Conservation (phyloP, 2,113 vertebrate species). For the Oxyruncus cristatus region DNA sequence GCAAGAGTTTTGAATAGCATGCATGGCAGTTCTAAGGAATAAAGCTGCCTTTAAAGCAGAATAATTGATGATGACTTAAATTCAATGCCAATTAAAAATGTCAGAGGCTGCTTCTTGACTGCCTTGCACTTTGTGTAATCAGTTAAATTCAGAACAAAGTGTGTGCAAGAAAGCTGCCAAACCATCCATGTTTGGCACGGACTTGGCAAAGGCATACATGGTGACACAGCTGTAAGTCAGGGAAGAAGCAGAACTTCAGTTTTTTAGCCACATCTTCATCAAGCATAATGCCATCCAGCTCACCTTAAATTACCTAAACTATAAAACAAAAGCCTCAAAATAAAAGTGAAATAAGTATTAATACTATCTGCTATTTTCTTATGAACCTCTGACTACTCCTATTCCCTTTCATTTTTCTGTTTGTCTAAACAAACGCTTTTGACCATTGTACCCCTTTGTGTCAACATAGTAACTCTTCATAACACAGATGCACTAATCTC, state of each 20-base stretch:
- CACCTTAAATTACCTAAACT: not conserved
- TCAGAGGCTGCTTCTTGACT: conserved; percentile 50
- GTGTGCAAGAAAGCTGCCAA: not conserved
- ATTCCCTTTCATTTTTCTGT: not conserved
- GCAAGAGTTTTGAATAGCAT: conserved; percentile 34
- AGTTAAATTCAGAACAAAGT: conserved; percentile 14
- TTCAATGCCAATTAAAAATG: conserved; percentile 58
- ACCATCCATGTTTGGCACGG: not conserved
- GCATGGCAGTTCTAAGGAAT: conserved; percentile 3
- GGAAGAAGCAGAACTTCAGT: not conserved
- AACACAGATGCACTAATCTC: not conserved
- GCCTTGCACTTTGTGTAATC: conserved; percentile 38
- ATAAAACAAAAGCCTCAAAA: not conserved
- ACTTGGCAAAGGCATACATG: not conserved
- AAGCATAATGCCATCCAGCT: not conserved
- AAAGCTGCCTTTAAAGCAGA: conserved; percentile 27
- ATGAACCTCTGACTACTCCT: not conserved
- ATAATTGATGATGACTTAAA: conserved; percentile 47
- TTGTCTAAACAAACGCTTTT: not conserved
- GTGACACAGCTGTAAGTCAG: not conserved
- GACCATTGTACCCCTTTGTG: not conserved
- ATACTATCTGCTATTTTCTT: not conserved
- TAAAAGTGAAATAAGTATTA: not conserved
- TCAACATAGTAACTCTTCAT: not conserved
- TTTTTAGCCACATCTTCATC: not conserved